phyloP scores from a whole-genome alignment of 23 tunicate genomes.

The Phallusia fumigata region DNA sequence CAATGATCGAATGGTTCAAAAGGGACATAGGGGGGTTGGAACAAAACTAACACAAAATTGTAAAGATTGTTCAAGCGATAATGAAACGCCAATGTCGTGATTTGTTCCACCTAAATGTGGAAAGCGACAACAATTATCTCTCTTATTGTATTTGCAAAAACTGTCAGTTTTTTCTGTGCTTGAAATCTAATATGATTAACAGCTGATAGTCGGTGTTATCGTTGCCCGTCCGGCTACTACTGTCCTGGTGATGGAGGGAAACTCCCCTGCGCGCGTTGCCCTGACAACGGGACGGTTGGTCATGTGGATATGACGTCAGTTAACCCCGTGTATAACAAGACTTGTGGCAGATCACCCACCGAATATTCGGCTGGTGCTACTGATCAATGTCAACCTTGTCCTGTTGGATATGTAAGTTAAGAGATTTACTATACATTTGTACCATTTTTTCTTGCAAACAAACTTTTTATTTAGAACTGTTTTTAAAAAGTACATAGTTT shows the following conservation, averaged over 20 bases:
- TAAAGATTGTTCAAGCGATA: no score
- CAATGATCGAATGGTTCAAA: no score
- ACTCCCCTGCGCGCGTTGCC: constrained; percentile 23
- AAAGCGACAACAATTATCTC: no score
- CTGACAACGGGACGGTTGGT: constrained; percentile 24
- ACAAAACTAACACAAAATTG: no score
- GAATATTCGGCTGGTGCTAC: constrained; percentile 19
- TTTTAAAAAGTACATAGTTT: no score
- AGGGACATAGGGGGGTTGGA: no score
- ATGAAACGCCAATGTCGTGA: no score
- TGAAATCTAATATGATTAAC: neutral
- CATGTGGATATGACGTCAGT: neutral
- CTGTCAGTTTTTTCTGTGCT: neutral
- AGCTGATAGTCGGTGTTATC: constrained; percentile 15
- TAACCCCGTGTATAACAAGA: neutral
- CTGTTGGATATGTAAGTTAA: constrained; percentile 20
- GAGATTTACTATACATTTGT: neutral
- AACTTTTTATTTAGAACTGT: no score
- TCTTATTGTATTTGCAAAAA: no score
- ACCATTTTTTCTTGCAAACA: no score
- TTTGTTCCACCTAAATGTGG: no score
- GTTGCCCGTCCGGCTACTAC: constrained; percentile 26
- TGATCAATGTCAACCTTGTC: constrained; percentile 4
- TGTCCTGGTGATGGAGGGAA: constrained; percentile 36
- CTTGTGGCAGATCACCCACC: constrained; percentile 26